A percentile compares a stretch with the other conserved stretches of the same genome.
Conservation (phyloP, 1,140 invertebrate genomes). For the Drosophila obscura region DNA sequence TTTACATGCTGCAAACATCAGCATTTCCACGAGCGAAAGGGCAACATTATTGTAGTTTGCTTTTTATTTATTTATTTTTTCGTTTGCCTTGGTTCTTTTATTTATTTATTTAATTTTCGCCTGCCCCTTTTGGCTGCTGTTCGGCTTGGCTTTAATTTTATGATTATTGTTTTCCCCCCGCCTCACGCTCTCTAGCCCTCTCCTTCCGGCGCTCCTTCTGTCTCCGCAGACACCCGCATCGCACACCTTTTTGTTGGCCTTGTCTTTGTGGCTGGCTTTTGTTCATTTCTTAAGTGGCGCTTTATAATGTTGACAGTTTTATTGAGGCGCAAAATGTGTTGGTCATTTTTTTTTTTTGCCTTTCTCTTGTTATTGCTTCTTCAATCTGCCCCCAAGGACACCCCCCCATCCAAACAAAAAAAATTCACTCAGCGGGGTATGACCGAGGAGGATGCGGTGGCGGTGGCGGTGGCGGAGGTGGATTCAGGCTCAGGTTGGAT, state of each 20-base stretch:
- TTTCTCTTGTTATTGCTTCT: conserved; percentile 44
- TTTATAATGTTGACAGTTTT: conserved; percentile 82
- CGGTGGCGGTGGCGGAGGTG: neutral
- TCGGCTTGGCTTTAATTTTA: conserved; percentile 50
- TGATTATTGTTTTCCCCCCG: conserved; percentile 46
- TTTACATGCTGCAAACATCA: too few relatives aligned
- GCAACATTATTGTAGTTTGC: conserved; percentile 7
- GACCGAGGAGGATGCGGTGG: conserved; percentile 15
- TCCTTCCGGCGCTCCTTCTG: conserved; percentile 3
- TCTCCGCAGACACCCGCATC: neutral
- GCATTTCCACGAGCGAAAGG: neutral
- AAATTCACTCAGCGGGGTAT: conserved; percentile 22
- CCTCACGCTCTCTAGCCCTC: neutral
- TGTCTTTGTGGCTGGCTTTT: conserved; percentile 48
- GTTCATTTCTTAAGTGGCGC: conserved; percentile 81
- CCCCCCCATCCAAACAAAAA: conserved; percentile 1
- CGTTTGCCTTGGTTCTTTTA: conserved; percentile 11
- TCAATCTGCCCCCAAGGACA: too few relatives aligned
- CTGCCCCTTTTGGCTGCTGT: conserved; percentile 18
- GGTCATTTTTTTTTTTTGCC: conserved; percentile 49
- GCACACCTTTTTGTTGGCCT: conserved; percentile 14
- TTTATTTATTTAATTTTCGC: conserved; percentile 60
- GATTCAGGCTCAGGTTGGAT: neutral
- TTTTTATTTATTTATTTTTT: conserved; percentile 48
- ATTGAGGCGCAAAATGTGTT: conserved; percentile 77